These are phyloP conservation scores for Leptinotarsa undecemlineata DNA, from an alignment of 1,140 invertebrate species.

Conservation along the genomic window DNA sequence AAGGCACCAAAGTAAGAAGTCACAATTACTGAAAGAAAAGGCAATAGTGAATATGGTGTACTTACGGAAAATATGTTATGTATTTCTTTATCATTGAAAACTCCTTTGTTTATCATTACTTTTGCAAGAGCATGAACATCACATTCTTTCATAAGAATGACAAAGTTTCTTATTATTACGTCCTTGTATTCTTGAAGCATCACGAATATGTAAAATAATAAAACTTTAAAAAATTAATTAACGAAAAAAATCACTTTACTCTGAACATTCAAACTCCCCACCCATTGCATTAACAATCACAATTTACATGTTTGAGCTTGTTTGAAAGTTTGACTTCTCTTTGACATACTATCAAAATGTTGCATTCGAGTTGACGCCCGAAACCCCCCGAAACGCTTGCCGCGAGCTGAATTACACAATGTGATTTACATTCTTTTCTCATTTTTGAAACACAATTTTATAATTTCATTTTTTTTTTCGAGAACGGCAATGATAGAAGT, in stretches of 20 bases:
- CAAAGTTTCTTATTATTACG: constrained; percentile 27
- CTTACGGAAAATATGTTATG: constrained; percentile 30
- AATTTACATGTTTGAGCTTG: too few species aligned
- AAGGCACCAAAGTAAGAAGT: not conserved
- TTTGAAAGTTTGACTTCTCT: not conserved
- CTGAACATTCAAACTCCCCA: too few species aligned
- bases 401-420: too few species aligned
- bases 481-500: too few species aligned
- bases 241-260: not conserved
- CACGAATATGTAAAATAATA: not conserved
- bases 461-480: too few species aligned
- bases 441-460: too few species aligned
- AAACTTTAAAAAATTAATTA: not conserved
- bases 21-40: not conserved
- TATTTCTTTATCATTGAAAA: constrained; percentile 32
- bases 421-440: too few species aligned
- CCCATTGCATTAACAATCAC: too few species aligned
- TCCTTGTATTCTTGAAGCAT: constrained; percentile 32
- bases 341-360: too few species aligned
- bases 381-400: too few species aligned
- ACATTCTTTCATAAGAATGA: constrained; percentile 26
- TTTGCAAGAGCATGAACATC: constrained; percentile 28
- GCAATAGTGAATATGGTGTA: not conserved
- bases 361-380: too few species aligned
- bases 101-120: constrained; percentile 22